phyloP scores from a whole-genome alignment of 2,888 invertebrate genomes.

The Troglohyphantes excavatus region DNA sequence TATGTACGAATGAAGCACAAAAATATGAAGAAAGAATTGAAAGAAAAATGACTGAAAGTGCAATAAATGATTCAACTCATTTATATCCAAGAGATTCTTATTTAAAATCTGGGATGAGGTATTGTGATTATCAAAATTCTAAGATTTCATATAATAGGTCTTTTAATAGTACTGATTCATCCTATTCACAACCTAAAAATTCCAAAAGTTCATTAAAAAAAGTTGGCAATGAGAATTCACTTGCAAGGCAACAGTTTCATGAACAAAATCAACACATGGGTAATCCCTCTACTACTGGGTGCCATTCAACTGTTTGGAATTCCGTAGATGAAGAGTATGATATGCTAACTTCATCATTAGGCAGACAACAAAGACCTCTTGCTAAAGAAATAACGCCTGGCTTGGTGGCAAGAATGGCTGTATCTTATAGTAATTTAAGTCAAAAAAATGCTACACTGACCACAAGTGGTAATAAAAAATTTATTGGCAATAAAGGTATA shows the following conservation, averaged over 20 bases:
- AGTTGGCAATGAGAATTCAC: constrained; percentile 25
- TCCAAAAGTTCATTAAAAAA: constrained; percentile 36
- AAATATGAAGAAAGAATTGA: constrained; percentile 15
- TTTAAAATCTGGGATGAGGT: constrained; percentile 3
- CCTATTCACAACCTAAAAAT: constrained; percentile 17
- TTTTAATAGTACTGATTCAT: constrained; percentile 61
- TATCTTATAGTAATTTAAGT: constrained; percentile 77
- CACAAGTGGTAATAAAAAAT: constrained; percentile 29
- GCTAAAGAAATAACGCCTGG: constrained; percentile 78
- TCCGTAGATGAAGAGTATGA: constrained; percentile 69
- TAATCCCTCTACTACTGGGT: constrained; percentile 15
- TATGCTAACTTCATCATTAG: constrained; percentile 74
- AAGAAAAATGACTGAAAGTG: not conserved
- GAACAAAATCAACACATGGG: not conserved
- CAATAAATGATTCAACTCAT: not conserved
- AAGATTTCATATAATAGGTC: constrained; percentile 62
- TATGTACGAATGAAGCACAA: constrained; percentile 1
- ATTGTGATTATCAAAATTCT: constrained; percentile 12
- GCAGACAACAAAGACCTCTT: constrained; percentile 75
- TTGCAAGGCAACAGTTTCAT: not conserved
- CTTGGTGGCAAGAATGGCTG: constrained; percentile 77
- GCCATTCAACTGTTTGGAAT: constrained; percentile 32
- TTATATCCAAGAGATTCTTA: not conserved
- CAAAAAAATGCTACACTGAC: constrained; percentile 43
- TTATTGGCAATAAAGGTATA: constrained; percentile 44